Evolutionary conservation across 2,113 vertebrate species (phyloP).

Genomic region (Elanus axillaris): DNA sequence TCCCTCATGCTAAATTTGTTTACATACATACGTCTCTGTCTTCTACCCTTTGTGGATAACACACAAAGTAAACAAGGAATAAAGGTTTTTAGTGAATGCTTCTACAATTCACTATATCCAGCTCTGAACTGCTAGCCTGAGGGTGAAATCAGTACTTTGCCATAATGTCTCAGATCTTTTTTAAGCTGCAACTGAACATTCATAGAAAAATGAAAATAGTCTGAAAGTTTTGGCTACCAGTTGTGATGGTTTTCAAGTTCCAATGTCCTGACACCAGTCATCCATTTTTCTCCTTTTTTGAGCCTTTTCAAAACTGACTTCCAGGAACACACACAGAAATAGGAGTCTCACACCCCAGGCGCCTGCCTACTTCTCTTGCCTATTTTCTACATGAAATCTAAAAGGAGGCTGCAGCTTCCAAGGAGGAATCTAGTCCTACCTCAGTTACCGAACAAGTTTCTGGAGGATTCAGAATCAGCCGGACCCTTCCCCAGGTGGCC

Average conservation of each 20-base stretch:
- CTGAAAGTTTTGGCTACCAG: neutral
- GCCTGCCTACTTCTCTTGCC: neutral
- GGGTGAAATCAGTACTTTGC: neutral
- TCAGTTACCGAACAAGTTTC: rapidly evolving
- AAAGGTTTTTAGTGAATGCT: neutral
- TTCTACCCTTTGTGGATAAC: neutral
- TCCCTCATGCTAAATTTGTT: neutral
- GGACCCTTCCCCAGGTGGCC: rapidly evolving
- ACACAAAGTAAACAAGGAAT: neutral
- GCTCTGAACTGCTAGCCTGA: neutral
- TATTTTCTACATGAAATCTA: neutral
- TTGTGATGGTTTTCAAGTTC: neutral
- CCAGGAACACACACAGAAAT: neutral
- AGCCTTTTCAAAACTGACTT: neutral
- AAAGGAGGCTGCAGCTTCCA: neutral
- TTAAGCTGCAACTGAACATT: neutral
- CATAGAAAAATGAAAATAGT: neutral
- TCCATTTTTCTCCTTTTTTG: neutral
- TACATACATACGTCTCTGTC: neutral
- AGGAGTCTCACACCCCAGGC: neutral
- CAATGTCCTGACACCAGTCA: neutral
- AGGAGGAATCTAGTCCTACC: neutral
- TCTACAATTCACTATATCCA: neutral
- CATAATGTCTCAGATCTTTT: neutral
- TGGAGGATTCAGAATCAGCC: neutral